Base-by-base conservation (phyloP, 2,888 invertebrate genomes). In the Ophioninae sp. region DNA sequence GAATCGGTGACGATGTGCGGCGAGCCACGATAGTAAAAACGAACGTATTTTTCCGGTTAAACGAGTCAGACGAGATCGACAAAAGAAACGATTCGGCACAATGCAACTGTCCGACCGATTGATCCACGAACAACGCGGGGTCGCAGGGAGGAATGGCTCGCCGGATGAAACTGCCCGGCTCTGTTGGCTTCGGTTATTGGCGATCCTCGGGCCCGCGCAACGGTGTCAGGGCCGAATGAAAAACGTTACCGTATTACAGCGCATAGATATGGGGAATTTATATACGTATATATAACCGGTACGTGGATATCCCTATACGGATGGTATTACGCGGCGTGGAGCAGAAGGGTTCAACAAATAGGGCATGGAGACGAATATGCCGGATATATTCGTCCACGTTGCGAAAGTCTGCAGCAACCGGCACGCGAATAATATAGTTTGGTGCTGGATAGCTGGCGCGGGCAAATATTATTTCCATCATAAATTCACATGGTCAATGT, bases 21-120 rank as follows among this genome's bases (percentile, higher is more conserved):
- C 78, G 77, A 83, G 73, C 83, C 83, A 79, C 71, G 78, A 79
- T 71, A 59, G 37, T 67, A 74, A 84, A 84, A 84, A 78, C 84
- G 78, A 81, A 84, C 84, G 81, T 78, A 81, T 84, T 84, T 83
- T 84, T 84, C 75, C 84, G 75, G 79, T 82, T 82, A 82, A 84
- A 74, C 82, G 84, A 79, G 82, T 82, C 82, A 81, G 76, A 77
- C 77, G 73, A 73, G 77, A 82, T 73, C 73, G 79, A 79, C 79
- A 84, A 82, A 84, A 82, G 79, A 77, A 82, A 79, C 67, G 67
- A 82, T 79, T 84, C 80, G 77, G 73, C 61, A 82, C 79, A 85
- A 77, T 82, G 82, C 73, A 58, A 82, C 79, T 71, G 79, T 79
- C 59, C 78, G 75, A 75, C 65, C 79, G 84, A 79, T 82, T 80